Evolutionary conservation across 2,888 invertebrate species (phyloP).

Genomic region (Philonicus albiceps): DNA sequence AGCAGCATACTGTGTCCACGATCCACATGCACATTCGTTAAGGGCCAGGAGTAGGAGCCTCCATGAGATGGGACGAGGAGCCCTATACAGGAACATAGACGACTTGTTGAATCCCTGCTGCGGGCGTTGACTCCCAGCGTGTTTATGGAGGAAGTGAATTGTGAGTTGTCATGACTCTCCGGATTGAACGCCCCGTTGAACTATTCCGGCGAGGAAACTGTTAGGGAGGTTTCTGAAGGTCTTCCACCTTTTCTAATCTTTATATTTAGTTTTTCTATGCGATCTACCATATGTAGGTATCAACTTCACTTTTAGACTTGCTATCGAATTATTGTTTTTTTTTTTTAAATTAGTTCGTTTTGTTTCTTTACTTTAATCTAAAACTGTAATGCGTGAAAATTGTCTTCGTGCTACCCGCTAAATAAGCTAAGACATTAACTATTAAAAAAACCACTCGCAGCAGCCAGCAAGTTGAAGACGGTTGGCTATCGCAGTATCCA

Average conservation of each 20-base stretch:
- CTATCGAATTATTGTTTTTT: neutral
- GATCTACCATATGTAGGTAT: neutral
- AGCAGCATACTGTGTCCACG: neutral
- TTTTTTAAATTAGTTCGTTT: neutral
- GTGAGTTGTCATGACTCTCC: neutral
- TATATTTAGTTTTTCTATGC: neutral
- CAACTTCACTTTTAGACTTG: neutral
- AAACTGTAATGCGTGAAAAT: neutral
- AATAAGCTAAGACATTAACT: too few species aligned
- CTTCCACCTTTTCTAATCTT: neutral
- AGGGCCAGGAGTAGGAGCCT: neutral
- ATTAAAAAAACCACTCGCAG: too few species aligned
- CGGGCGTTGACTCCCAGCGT: neutral
- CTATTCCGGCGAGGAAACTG: neutral
- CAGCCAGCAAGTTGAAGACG: too few species aligned
- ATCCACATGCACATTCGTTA: neutral
- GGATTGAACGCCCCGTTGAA: neutral
- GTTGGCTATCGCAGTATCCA: too few species aligned
- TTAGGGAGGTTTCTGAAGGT: neutral
- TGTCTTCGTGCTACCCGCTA: too few species aligned
- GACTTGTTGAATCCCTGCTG: neutral
- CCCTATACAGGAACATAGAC: neutral
- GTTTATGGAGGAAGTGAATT: neutral
- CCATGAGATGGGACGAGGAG: neutral
- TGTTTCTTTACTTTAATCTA: neutral